These are phyloP conservation scores for Aproaerema taeniolella DNA, from an alignment of 2,888 invertebrate species.

Conservation along the genomic window DNA sequence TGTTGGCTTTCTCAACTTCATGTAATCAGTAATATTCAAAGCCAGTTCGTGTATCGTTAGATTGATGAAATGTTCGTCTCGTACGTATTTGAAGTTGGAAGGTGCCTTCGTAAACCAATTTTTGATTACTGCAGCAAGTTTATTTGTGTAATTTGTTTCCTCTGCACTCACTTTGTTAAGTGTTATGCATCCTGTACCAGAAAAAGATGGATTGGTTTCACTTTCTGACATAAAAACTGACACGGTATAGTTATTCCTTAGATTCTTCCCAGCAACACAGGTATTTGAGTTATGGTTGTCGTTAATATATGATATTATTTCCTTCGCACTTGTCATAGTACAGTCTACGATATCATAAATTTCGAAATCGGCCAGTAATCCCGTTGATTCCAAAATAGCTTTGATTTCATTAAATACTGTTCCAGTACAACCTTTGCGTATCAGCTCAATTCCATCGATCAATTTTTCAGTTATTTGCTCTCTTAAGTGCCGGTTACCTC, in stretches of 20 bases:
- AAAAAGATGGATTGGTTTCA: too few species aligned
- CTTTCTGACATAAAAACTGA: too few species aligned
- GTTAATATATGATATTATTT: constrained; percentile 12
- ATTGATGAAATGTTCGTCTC: too few species aligned
- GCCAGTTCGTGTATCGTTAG: too few species aligned
- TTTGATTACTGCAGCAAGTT: constrained; percentile 28
- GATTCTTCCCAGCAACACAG: too few species aligned
- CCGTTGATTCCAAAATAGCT: constrained; percentile 16
- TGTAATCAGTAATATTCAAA: too few species aligned
- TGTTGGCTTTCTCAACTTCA: too few species aligned
- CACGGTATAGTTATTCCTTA: too few species aligned
- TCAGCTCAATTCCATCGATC: constrained; percentile 15
- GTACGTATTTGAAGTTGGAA: too few species aligned
- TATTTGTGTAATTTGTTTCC: constrained; percentile 31
- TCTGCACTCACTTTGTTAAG: constrained; percentile 32
- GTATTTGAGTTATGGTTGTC: too few species aligned
- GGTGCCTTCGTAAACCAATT: constrained; percentile 40
- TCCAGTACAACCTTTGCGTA: constrained; percentile 9
- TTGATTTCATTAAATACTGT: constrained; percentile 13
- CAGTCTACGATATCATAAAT: constrained; percentile 16
- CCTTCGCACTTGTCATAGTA: constrained; percentile 11
- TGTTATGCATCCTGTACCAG: too few species aligned
- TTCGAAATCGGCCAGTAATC: constrained; percentile 19
- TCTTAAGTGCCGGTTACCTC: constrained; percentile 9
- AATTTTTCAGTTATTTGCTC: constrained; percentile 22